Evolutionary conservation across 2,888 invertebrate genomes (phyloP), one percentile per base, ranked within the genome.

Genomic region (Archips xylosteana): DNA sequence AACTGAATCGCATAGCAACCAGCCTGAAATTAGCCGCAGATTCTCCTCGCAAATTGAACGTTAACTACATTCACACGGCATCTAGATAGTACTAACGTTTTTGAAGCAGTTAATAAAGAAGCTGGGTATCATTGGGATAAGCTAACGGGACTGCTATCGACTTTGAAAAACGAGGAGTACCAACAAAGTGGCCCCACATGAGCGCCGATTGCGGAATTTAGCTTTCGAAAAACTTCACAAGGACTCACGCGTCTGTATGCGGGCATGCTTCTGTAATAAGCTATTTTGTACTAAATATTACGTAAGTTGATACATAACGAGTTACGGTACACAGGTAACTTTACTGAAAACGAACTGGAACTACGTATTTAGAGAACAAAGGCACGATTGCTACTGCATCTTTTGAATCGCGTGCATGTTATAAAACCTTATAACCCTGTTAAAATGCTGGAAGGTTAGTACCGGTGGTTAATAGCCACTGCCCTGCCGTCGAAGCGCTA

Each of bases 141-240:
- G 42, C 54, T 36, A 65, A 32, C 36, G n/a, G 42, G n/a, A 36
- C 34, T 65, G 36, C n/a, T 59, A 49, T 49, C 45, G 57, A 42
- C 49, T 49, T 54, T 66, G 32, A 71, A 69, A 62, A 61, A 49
- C 32, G 42, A 54, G 12, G 15, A 47, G 59, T 68, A 68, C 69
- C n/a, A 63, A 63, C 62, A 57, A 71, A 71, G 67, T 66, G 61
- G 57, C 69, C 75, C 76, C 76, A 76, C 78, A 79, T 66, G 72
- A 62, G 75, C 70, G 62, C 60, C 67, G 75, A 76, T 78, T 77
- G 51, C 76, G 76, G 71, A 77, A 77, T 61, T 69, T 47, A 54
- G 63, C 70, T 76, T 77, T 77, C 70, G 68, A 77, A 76, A 73
- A 77, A 73, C 65, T 74, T 77, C 70, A 57, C 71, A 76, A 23